Base-by-base conservation (phyloP, 2,888 invertebrate species). In the Entomobrya proxima region DNA sequence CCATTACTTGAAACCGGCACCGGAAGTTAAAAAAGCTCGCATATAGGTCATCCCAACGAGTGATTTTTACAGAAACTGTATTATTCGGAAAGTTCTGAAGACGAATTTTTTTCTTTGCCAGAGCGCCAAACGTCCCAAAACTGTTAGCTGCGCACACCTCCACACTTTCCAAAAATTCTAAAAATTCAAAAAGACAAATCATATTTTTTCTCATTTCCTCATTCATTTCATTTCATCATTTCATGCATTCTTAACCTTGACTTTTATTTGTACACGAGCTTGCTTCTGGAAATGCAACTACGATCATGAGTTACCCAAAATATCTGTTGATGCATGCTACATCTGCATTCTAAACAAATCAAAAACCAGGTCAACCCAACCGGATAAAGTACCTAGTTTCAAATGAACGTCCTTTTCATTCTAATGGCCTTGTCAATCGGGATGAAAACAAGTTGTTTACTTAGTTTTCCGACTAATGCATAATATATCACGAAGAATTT, bases 111-210 rank as follows among this genome's bases (percentile, higher is more conserved):
- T 90, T 89, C 77, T 85, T 90, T 4, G 87, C 40, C 0, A 89
- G 78, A 11, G 78, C 64, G n/a, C 81, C 75, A 69, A 89, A 86
- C 1, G 81, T 30, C 3, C 88, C 87, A 44, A 74, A 83, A 2
- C 85, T 83, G 2, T 72, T 86, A 47, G 86, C 82, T 7, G 89
- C 81, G 61, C 90, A 87, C 44, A 90, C 85, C 67, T 90, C 90
- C 44, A 87, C 89, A 78, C 87, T 89, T 27, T 88, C 89, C 55
- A 90, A 78, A 55, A 87, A 90, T 88, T 90, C 90, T 90, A 76
- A 61, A 11, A 77, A 30, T 30, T 32, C n/a, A 75, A 75, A 75
- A 52, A 55, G 13, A 9, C 5, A 21, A 52, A 11, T 52, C 9
- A n/a, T 7, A 52, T 13, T 52, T 21, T 21, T 21, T 21, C 1